These are phyloP conservation scores for Leptosomus discolor DNA, from an alignment of 2,113 vertebrate genomes.

Conservation along the genomic window DNA sequence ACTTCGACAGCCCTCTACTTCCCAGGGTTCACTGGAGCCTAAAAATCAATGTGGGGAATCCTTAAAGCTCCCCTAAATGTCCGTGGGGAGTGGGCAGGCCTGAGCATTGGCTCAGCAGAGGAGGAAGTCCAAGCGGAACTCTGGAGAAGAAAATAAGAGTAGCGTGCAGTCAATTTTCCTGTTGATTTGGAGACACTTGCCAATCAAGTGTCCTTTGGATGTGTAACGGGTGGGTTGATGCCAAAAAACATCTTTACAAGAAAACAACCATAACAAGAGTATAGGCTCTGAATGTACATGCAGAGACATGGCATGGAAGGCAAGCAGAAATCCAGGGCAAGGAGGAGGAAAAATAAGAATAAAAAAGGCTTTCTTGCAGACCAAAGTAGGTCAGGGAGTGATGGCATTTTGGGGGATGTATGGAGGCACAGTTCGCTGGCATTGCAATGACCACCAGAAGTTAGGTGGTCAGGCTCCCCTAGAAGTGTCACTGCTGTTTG, in stretches of 20 bases:
- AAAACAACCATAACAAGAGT: neutral
- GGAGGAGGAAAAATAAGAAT: neutral
- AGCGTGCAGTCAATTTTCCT: neutral
- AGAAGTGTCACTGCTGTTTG: neutral
- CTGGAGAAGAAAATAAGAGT: neutral
- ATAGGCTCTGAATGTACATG: neutral
- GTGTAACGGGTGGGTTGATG: neutral
- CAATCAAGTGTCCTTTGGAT: neutral
- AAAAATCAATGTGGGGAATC: neutral
- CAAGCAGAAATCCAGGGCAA: neutral
- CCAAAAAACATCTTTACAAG: neutral
- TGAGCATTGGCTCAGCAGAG: neutral
- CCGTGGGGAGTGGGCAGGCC: rapidly evolving
- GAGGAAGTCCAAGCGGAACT: neutral
- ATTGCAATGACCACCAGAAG: neutral
- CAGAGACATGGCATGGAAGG: neutral
- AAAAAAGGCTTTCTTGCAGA: neutral
- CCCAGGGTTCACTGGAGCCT: neutral
- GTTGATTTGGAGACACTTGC: neutral
- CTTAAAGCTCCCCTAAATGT: neutral
- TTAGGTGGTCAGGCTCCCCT: neutral
- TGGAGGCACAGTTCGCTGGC: neutral
- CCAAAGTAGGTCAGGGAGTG: neutral
- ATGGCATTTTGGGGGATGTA: neutral
- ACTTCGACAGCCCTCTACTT: neutral